Conservation (phyloP, 2,113 vertebrate genomes). For the Prochilodus magdalenae region DNA sequence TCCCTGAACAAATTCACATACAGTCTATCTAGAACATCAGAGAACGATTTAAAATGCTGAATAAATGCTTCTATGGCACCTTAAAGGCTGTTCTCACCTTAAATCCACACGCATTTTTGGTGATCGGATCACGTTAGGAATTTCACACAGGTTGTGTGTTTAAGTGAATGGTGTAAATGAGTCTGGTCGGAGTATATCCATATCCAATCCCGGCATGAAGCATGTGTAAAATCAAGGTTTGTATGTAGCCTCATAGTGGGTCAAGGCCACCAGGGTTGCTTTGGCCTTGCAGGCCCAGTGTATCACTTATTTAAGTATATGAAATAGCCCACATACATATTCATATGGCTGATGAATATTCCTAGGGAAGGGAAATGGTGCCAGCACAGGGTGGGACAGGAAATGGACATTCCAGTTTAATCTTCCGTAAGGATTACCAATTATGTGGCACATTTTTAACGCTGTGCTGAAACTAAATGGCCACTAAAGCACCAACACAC, state of each 20-base stretch:
- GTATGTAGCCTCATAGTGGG: background rate
- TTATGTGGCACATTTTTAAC: background rate
- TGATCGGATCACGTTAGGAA: too few relatives aligned
- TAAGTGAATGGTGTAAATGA: too few relatives aligned
- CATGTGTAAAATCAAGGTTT: background rate
- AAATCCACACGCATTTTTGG: too few relatives aligned
- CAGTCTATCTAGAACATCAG: too few relatives aligned
- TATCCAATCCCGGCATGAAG: background rate
- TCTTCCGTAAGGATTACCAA: background rate
- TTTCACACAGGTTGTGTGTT: too few relatives aligned
- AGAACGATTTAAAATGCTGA: too few relatives aligned
- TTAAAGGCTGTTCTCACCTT: too few relatives aligned
- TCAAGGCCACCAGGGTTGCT: background rate
- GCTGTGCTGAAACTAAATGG: too few relatives aligned
- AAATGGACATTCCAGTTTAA: background rate
- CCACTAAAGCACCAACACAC: too few relatives aligned
- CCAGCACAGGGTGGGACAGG: background rate
- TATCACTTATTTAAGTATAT: background rate
- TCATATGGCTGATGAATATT: background rate
- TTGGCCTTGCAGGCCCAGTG: background rate
- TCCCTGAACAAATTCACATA: too few relatives aligned
- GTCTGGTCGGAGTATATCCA: too few relatives aligned
- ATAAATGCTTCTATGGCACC: too few relatives aligned
- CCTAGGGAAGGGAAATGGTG: background rate
- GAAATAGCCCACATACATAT: constrained; percentile 21